Evolutionary conservation across 2,888 invertebrate species (phyloP).

Genomic region (Periphyllus acericola): DNA sequence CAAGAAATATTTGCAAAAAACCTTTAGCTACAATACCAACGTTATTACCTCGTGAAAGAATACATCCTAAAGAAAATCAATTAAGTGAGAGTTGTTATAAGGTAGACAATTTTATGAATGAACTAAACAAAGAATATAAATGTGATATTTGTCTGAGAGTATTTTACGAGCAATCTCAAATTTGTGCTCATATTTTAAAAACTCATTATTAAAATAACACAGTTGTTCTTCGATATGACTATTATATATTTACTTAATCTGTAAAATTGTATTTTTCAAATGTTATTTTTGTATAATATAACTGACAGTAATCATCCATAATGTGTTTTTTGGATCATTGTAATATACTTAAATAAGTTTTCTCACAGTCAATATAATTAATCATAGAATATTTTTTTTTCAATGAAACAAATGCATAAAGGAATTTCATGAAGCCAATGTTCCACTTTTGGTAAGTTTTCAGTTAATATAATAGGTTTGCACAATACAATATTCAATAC

Average conservation of each 20-base stretch:
- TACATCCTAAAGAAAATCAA: background rate
- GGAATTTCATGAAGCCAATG: no score
- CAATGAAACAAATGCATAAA: no score
- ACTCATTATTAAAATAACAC: slow-evolving; percentile 28
- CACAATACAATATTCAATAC: no score
- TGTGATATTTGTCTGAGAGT: slow-evolving; percentile 48
- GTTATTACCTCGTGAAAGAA: background rate
- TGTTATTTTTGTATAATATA: background rate
- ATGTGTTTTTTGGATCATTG: no score
- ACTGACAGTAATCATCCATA: background rate
- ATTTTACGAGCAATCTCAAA: slow-evolving; percentile 9
- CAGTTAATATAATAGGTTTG: no score
- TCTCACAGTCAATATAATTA: no score
- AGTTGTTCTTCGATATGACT: background rate
- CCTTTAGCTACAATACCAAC: background rate
- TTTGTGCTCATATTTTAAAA: slow-evolving; percentile 40
- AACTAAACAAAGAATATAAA: background rate
- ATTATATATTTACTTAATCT: background rate
- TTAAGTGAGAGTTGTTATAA: background rate
- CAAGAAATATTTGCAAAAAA: slow-evolving; percentile 2
- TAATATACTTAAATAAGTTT: background rate
- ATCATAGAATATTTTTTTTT: no score
- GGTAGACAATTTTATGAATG: no score
- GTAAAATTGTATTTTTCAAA: background rate
- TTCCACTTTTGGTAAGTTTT: no score